These are phyloP conservation scores for Trematomus bernacchii DNA, from an alignment of 2,797 vertebrate species.

Conservation along the genomic window DNA sequence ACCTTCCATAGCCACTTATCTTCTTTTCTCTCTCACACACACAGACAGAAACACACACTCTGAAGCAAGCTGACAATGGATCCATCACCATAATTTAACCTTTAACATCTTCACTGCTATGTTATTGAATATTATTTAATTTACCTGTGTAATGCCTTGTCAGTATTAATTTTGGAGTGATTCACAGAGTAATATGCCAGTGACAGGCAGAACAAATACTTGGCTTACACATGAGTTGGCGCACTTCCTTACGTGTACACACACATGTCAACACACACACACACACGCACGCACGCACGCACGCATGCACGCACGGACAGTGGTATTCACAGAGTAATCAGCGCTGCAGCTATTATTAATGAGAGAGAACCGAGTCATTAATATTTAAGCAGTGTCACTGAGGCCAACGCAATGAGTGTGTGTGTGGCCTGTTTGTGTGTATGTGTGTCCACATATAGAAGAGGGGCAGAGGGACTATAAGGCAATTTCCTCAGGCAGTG, in stretches of 20 bases:
- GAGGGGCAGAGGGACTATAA: conserved; percentile 73
- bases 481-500: conserved; percentile 81
- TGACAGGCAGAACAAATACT: conserved; percentile 66
- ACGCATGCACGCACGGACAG: conserved; percentile 44
- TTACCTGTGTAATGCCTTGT: conserved; percentile 47
- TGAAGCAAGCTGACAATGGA: conserved; percentile 36
- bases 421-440: conserved; percentile 53
- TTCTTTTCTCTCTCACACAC: not conserved
- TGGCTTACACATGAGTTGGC: conserved; percentile 54
- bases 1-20: not conserved
- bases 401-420: conserved; percentile 60
- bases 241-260: conserved; percentile 47
- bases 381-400: conserved; percentile 82
- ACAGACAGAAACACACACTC: conserved; percentile 22
- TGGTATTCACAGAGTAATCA: conserved; percentile 77
- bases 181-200: conserved; percentile 46
- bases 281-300: conserved; percentile 5
- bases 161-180: conserved; percentile 52
- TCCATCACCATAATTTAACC: conserved; percentile 46
- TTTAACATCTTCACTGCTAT: conserved; percentile 42
- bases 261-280: conserved; percentile 9
- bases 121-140: conserved; percentile 50
- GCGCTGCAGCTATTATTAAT: conserved; percentile 83
- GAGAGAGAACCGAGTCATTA: conserved; percentile 79
- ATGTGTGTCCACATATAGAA: conserved; percentile 67